A percentile compares a stretch with the other conserved stretches of the same genome.
Conservation (phyloP, 2,888 invertebrate species). For the Pseudanteris insignis region DNA sequence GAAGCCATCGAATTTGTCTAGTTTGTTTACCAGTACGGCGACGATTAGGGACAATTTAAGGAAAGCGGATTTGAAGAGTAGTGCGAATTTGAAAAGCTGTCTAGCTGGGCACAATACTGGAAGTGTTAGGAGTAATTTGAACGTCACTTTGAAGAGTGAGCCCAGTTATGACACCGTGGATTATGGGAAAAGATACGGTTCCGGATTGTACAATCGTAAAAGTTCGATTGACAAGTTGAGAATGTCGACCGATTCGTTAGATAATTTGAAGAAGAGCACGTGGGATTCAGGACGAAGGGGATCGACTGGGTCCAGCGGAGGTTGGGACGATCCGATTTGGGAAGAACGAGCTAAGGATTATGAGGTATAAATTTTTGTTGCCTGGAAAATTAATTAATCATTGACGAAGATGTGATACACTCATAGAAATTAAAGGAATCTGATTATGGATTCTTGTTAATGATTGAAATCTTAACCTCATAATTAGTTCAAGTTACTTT, state of each 20-base stretch:
- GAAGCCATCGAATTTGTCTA: too few species aligned
- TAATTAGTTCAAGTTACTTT: too few species aligned
- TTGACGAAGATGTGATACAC: neutral
- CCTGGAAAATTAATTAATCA: too few species aligned
- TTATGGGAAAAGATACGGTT: slow-evolving; percentile 47
- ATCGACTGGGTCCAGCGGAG: slow-evolving; percentile 71
- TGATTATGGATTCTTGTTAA: too few species aligned
- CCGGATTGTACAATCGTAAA: slow-evolving; percentile 61
- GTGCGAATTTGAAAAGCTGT: slow-evolving; percentile 58
- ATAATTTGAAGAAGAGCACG: slow-evolving; percentile 73
- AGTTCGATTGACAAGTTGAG: slow-evolving; percentile 67
- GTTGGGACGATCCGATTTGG: slow-evolving; percentile 71
- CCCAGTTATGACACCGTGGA: slow-evolving; percentile 52
- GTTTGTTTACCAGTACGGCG: neutral
- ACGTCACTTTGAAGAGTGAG: slow-evolving; percentile 61
- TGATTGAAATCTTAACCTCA: too few species aligned
- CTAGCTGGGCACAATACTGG: slow-evolving; percentile 55
- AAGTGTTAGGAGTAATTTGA: slow-evolving; percentile 56
- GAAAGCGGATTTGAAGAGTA: slow-evolving; percentile 46
- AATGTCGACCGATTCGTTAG: slow-evolving; percentile 78
- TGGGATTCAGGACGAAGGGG: slow-evolving; percentile 76
- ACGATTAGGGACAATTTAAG: neutral
- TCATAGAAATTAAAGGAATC: neutral
- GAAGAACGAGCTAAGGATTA: slow-evolving; percentile 67
- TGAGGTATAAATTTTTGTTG: slow-evolving; percentile 27